Percentiles rank a stretch among this genome's conserved stretches.
Conservation (phyloP, 2,888 invertebrate genomes). For the Chelonus formosanus region DNA sequence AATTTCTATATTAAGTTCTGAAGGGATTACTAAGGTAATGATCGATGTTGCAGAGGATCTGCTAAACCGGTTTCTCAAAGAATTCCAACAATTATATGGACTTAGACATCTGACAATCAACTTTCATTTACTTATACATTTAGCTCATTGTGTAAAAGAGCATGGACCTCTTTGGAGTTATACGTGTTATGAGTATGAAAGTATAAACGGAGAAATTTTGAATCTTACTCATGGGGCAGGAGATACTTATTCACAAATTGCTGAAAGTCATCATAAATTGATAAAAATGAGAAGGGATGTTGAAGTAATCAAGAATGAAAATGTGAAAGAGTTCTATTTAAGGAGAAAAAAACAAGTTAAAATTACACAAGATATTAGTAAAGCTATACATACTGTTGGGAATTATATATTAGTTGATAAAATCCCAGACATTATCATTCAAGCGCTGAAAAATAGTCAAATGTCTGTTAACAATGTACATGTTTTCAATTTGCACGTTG, state of each 20-base stretch:
- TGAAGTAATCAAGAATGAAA: too few species aligned
- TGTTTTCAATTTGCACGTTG: too few species aligned
- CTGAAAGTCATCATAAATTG: slow-evolving; percentile 26
- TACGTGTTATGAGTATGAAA: slow-evolving; percentile 38
- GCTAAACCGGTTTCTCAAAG: slow-evolving; percentile 35
- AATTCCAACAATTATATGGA: slow-evolving; percentile 36
- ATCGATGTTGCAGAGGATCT: slow-evolving; percentile 18
- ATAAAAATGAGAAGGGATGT: slow-evolving; percentile 30
- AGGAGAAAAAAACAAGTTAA: too few species aligned
- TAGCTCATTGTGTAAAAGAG: slow-evolving; percentile 26
- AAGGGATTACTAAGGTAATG: slow-evolving; percentile 20
- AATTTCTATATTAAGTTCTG: slow-evolving; percentile 29
- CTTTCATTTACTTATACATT: slow-evolving; percentile 36
- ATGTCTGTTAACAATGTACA: too few species aligned
- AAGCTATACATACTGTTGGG: too few species aligned
- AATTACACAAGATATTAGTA: neutral
- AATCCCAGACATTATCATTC: too few species aligned
- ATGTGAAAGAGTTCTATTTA: too few species aligned
- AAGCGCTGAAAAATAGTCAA: too few species aligned
- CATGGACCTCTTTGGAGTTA: slow-evolving; percentile 39
- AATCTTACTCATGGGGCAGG: slow-evolving; percentile 36
- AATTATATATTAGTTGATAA: too few species aligned
- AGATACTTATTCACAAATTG: slow-evolving; percentile 35
- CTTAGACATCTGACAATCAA: slow-evolving; percentile 34
- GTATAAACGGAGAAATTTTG: slow-evolving; percentile 36